Conservation (phyloP, 2,888 invertebrate genomes). For the Agriopis aurantiaria region DNA sequence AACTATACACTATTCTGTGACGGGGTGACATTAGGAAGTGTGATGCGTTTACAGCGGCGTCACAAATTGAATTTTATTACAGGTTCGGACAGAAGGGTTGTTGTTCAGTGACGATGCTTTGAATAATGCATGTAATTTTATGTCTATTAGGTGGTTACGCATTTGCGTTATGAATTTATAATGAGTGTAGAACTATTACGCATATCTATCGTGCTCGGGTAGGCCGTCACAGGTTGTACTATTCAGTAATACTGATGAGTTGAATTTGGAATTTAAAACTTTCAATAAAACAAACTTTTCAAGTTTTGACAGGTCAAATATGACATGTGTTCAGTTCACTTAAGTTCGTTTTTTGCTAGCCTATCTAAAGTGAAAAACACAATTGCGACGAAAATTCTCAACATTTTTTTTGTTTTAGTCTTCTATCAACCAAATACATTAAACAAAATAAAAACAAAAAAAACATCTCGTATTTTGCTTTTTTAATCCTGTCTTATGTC, state of each 20-base stretch:
- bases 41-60: conserved; percentile 70
- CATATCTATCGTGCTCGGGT: neutral
- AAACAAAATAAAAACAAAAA: too few species aligned
- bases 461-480: too few species aligned
- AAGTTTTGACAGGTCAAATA: too few species aligned
- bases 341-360: too few species aligned
- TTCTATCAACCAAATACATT: too few species aligned
- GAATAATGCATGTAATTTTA: conserved; percentile 56
- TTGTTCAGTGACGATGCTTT: conserved; percentile 47
- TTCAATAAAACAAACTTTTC: too few species aligned
- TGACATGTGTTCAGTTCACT: too few species aligned
- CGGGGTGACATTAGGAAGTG: conserved; percentile 57
- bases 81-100: conserved; percentile 50
- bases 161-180: conserved; percentile 38
- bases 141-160: conserved; percentile 46
- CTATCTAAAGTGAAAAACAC: too few species aligned
- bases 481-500: too few species aligned
- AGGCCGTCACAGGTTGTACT: neutral
- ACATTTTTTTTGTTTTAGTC: too few species aligned
- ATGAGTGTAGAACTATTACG: conserved; percentile 6
- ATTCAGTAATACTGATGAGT: conserved; percentile 34
- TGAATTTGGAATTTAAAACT: too few species aligned
- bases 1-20: neutral
- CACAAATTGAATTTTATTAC: conserved; percentile 82
- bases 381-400: too few species aligned